Conservation (phyloP, 2,888 invertebrate species). For the Troides aeacus region DNA sequence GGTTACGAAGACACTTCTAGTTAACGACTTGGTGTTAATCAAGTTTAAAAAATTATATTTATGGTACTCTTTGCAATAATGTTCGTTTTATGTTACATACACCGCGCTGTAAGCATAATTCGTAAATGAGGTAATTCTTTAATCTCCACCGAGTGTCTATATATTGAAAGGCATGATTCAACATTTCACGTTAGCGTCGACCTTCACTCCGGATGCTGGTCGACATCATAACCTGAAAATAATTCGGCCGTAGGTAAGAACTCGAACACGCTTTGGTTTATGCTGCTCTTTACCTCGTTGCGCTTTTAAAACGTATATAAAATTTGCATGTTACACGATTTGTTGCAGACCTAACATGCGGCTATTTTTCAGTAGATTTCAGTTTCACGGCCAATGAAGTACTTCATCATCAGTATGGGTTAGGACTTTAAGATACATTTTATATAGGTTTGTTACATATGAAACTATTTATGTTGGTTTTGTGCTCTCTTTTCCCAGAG, state of each 20-base stretch:
- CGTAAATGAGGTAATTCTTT: background rate
- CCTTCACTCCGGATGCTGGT: conserved; percentile 49
- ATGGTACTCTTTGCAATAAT: background rate
- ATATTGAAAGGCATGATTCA: conserved; percentile 49
- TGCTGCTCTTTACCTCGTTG: conserved; percentile 49
- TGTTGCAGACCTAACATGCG: conserved; percentile 25
- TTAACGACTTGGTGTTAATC: too few relatives aligned
- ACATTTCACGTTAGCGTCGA: conserved; percentile 41
- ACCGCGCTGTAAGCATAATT: background rate
- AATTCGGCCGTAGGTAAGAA: conserved; percentile 42
- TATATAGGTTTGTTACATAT: too few relatives aligned
- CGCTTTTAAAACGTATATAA: conserved; percentile 31
- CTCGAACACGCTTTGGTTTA: conserved; percentile 43
- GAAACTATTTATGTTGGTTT: background rate
- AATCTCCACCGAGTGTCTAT: conserved; percentile 2
- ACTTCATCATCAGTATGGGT: too few relatives aligned
- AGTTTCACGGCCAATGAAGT: too few relatives aligned
- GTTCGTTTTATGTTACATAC: background rate
- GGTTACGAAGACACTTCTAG: too few relatives aligned
- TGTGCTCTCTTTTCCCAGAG: background rate
- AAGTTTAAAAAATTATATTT: too few relatives aligned
- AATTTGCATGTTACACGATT: conserved; percentile 4
- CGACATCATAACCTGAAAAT: conserved; percentile 68
- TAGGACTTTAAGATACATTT: too few relatives aligned
- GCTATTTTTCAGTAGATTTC: background rate